These are phyloP conservation scores for Epicauta chinensis DNA, from an alignment of 1,140 invertebrate species.

Conservation along the genomic window DNA sequence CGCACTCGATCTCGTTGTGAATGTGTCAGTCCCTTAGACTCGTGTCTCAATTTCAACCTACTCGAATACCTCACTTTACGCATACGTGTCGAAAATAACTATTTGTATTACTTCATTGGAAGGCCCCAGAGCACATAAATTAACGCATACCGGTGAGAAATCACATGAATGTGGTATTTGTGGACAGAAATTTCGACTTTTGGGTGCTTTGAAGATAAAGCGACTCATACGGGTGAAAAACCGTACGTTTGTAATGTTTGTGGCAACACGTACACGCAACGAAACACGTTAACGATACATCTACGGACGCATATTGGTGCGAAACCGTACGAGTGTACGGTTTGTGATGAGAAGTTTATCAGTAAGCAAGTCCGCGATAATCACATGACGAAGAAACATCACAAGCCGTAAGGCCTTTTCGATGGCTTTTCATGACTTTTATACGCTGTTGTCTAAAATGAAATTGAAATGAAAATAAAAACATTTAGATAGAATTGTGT, in stretches of 20 bases:
- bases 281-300: not conserved
- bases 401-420: too few species aligned
- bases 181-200: constrained; percentile 46
- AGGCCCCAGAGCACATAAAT: too few species aligned
- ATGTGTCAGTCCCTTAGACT: constrained; percentile 33
- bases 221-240: constrained; percentile 56
- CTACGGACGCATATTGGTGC: not conserved
- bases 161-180: constrained; percentile 48
- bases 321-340: not conserved
- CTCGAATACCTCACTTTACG: constrained; percentile 6
- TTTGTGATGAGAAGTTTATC: constrained; percentile 3
- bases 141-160: too few species aligned
- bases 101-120: too few species aligned
- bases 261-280: constrained; percentile 7
- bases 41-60: too few species aligned
- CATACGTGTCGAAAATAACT: constrained; percentile 1
- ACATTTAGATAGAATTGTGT: too few species aligned
- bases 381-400: too few species aligned
- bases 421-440: too few species aligned
- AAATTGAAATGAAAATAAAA: too few species aligned
- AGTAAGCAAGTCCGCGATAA: too few species aligned
- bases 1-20: too few species aligned
- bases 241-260: constrained; percentile 49
- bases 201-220: constrained; percentile 49
- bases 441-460: too few species aligned